Evolutionary conservation across 2,113 vertebrate species (phyloP).

Genomic region (Furnarius figulus): DNA sequence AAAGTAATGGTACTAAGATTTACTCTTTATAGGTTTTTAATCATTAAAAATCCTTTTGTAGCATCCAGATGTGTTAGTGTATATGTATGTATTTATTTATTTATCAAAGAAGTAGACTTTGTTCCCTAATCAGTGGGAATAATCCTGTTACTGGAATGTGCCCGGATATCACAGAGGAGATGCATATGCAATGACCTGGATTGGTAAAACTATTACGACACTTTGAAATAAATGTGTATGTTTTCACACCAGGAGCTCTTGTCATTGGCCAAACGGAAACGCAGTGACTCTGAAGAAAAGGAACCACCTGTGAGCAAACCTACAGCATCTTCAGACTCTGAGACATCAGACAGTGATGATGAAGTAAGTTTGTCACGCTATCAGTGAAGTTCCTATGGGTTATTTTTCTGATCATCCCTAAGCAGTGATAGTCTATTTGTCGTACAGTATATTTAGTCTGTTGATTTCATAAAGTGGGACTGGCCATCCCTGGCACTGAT

Average conservation of each 20-base stretch:
- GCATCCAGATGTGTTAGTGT: not conserved
- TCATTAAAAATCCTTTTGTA: not conserved
- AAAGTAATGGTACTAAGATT: not conserved
- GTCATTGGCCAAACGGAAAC: slow-evolving; percentile 93
- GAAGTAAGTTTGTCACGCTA: slow-evolving; percentile 77
- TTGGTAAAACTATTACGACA: not conserved
- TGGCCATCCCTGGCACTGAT: not conserved
- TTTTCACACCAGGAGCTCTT: slow-evolving; percentile 84
- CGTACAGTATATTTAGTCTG: not conserved
- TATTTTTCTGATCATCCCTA: not conserved
- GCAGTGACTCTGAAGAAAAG: slow-evolving; percentile 94
- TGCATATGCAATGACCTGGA: not conserved
- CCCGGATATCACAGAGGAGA: not conserved
- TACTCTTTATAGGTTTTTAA: not conserved
- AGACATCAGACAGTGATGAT: slow-evolving; percentile 96
- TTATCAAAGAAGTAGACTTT: not conserved
- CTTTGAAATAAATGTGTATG: not conserved
- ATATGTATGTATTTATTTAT: not conserved
- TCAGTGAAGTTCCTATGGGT: not conserved
- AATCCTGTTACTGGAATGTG: not conserved
- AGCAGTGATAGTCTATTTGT: not conserved
- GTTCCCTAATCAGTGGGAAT: not conserved
- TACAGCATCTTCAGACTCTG: slow-evolving; percentile 93
- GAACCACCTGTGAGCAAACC: slow-evolving; percentile 92
- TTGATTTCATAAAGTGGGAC: not conserved